Evolutionary conservation across 2,113 vertebrate genomes (phyloP).

Genomic region (Dunckerocampus dactyliophorus): DNA sequence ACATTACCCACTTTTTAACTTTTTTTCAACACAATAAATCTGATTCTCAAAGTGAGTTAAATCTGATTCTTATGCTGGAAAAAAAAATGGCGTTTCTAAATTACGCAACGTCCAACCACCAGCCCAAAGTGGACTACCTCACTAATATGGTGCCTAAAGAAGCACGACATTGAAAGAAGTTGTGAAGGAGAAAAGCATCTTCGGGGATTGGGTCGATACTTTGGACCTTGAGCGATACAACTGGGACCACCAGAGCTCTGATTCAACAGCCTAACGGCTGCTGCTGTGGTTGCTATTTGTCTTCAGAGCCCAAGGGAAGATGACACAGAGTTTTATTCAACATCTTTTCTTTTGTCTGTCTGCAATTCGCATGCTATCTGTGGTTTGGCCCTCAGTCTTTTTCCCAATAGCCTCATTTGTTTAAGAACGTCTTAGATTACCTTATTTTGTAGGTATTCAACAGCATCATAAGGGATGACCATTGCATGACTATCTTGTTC

Average conservation of each 20-base stretch:
- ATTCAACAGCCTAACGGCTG: conserved; percentile 5
- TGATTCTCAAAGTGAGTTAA: neutral
- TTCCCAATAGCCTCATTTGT: no score
- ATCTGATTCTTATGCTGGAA: neutral
- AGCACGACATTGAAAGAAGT: neutral
- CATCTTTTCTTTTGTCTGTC: conserved; percentile 12
- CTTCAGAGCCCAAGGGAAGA: conserved; percentile 21
- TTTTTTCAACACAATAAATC: no score
- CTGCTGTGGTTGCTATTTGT: conserved; percentile 22
- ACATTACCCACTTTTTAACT: no score
- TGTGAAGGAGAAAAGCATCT: conserved; percentile 23
- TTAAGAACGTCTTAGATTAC: no score
- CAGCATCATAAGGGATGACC: no score
- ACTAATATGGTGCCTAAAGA: neutral
- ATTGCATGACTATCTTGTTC: no score
- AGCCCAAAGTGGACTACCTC: neutral
- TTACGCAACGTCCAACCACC: neutral
- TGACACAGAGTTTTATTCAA: conserved; percentile 4
- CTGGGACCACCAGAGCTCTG: conserved; percentile 7
- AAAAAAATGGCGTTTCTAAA: neutral
- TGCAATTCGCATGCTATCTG: conserved; percentile 12
- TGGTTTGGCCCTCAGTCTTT: conserved; percentile 2
- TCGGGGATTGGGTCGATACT: conserved; percentile 7
- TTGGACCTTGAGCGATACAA: conserved; percentile 8
- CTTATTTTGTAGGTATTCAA: no score